Percentiles rank a stretch among this genome's conserved stretches.
Conservation (phyloP, 2,113 vertebrate species). For the Lophotis ruficrista region DNA sequence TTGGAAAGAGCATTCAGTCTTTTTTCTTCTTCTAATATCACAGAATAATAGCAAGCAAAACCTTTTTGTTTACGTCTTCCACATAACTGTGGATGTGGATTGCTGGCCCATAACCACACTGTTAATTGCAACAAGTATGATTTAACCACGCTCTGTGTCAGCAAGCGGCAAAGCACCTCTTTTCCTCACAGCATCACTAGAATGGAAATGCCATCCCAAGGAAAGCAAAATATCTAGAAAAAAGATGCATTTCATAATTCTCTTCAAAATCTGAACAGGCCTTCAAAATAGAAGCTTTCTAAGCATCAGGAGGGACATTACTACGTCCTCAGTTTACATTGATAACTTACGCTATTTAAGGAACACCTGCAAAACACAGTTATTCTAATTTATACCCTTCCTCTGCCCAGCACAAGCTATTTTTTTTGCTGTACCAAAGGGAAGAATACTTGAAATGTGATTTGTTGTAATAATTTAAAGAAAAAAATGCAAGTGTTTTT, state of each 20-base stretch:
- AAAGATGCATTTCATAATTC: background rate
- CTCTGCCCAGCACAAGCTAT: background rate
- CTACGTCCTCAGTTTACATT: background rate
- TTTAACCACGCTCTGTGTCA: background rate
- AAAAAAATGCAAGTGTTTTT: background rate
- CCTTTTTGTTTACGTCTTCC: background rate
- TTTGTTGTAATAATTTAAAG: background rate
- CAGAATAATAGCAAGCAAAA: background rate
- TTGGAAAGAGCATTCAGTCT: background rate
- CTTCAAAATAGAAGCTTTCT: background rate
- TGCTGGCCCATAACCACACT: background rate
- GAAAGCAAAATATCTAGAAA: background rate
- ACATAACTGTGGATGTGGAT: background rate
- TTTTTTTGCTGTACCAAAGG: background rate
- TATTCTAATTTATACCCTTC: background rate
- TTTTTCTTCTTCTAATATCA: background rate
- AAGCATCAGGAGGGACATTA: background rate
- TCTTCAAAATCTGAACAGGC: background rate
- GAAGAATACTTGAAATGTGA: background rate
- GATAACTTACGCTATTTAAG: background rate
- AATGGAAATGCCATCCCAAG: background rate
- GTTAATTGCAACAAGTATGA: background rate
- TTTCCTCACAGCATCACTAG: background rate
- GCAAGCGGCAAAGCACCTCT: background rate
- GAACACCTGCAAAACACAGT: background rate